Base-by-base conservation (phyloP, 1,140 invertebrate genomes). In the Diachasmimorpha longicaudata region DNA sequence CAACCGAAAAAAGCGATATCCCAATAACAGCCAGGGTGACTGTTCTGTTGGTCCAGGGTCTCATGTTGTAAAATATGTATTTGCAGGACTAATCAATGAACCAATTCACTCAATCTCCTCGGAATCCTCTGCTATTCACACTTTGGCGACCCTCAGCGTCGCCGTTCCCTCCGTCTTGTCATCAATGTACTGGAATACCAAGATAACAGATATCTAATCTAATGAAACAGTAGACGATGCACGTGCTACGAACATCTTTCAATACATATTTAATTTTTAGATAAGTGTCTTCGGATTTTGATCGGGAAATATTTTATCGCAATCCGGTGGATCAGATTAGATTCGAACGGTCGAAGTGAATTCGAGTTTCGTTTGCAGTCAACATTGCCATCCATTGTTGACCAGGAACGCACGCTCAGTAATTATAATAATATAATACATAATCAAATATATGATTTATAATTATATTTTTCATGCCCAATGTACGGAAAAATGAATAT, bases 1-100 rank as follows among this genome's bases (percentile, higher is more conserved):
- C 86, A 23, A 80, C 14, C 78, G 90, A 58, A 79, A 91, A 72
- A 81, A 91, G 74, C 79, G 90, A 72, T 25, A 86, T 23, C 66
- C 84, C 81, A 46, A 86, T 39, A 66, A 85, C 72, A 31, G 84
- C 79, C 75, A 89, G 63, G 78, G 84, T 72, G 55, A 87, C 70
- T 55, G 81, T 82, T 69, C 84, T 84, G 72, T 77, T 85, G 16
- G 81, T 80, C 85, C 85, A 88, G 80, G 87, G 82, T 75, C 78
- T 89, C 86, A 88, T 89, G 74, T 70, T 79, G 81, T 69, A 55
- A 16, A 67, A 6, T 31, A 48, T 71, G 21, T 44, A 14, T 66
- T 79, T 74, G 74, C 67, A 25, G 72, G 71, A 69, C 74, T 55
- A 2, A 36, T 48, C 10, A 5, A 19, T 16, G 25, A 8, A 48